Evolutionary conservation across 1,140 invertebrate genomes (phyloP).

Genomic region (Ostrea denselamellosa): DNA sequence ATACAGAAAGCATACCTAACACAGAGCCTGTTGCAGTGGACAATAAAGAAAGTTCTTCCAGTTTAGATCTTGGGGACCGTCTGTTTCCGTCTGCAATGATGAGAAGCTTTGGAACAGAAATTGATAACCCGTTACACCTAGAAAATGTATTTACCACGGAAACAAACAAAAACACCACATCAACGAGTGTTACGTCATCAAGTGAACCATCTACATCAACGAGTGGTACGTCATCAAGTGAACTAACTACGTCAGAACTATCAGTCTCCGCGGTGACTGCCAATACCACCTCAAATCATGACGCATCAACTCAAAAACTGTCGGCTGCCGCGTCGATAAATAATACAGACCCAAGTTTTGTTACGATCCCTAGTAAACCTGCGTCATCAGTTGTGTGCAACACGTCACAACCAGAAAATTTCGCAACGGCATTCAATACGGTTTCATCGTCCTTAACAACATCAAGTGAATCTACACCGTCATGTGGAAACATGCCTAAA

Average conservation of each 20-base stretch:
- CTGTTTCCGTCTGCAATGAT: not conserved
- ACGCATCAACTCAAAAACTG: no score
- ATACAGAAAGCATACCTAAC: not conserved
- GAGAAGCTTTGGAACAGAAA: slow-evolving; percentile 2
- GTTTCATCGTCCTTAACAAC: not conserved
- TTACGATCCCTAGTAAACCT: no score
- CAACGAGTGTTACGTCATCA: no score
- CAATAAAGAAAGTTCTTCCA: not conserved
- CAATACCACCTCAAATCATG: no score
- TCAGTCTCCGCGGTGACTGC: no score
- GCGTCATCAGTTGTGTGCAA: not conserved
- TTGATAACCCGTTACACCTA: not conserved
- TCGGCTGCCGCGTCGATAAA: no score
- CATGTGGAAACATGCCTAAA: not conserved
- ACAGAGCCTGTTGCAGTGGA: not conserved
- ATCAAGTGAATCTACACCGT: not conserved
- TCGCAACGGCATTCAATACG: no score
- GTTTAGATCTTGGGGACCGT: slow-evolving; percentile 3
- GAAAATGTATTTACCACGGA: not conserved
- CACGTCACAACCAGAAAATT: not conserved
- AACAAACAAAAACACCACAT: not conserved
- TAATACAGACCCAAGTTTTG: no score
- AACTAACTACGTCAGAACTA: no score
- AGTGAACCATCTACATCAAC: not conserved
- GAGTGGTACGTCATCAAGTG: no score